Percentiles rank a stretch among this genome's conserved stretches.
Evolutionary conservation across 1,140 invertebrate species (phyloP).

Genomic region (Hylaeus anthracinus): DNA sequence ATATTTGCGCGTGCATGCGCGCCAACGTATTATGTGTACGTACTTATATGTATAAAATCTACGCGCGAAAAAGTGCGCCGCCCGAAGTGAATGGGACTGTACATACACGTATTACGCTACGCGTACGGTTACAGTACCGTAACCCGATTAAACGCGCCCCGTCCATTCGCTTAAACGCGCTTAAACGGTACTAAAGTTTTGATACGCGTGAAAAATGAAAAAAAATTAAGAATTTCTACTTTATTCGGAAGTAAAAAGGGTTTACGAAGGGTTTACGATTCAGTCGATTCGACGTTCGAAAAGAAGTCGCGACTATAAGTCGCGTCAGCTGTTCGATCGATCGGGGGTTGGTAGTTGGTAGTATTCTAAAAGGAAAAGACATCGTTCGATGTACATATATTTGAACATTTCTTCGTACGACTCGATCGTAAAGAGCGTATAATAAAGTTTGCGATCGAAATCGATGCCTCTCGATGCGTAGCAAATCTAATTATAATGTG

Average conservation of each 20-base stretch:
- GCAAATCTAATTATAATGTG: conserved; percentile 57
- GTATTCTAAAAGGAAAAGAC: no score
- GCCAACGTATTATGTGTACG: not conserved
- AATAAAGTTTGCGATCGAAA: not conserved
- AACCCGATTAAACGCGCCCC: not conserved
- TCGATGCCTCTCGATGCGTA: conserved; percentile 40
- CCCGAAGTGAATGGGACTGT: conserved; percentile 37
- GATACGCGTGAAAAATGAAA: no score
- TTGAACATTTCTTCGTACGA: not conserved
- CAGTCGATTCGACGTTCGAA: no score
- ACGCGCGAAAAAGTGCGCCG: conserved; percentile 29
- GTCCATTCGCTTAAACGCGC: not conserved
- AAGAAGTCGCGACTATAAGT: no score
- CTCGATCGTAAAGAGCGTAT: not conserved
- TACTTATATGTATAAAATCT: not conserved
- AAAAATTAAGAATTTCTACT: no score
- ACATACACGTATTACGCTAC: not conserved
- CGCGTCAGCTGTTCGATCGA: no score
- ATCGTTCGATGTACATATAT: no score
- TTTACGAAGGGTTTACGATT: no score
- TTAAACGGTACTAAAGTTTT: not conserved
- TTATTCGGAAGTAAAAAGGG: no score
- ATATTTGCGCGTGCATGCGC: conserved; percentile 10
- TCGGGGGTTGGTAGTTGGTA: no score
- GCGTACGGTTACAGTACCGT: conserved; percentile 22